These are phyloP conservation scores for Lepidothrix coronata DNA, from an alignment of 2,113 vertebrate genomes.

Conservation along the genomic window DNA sequence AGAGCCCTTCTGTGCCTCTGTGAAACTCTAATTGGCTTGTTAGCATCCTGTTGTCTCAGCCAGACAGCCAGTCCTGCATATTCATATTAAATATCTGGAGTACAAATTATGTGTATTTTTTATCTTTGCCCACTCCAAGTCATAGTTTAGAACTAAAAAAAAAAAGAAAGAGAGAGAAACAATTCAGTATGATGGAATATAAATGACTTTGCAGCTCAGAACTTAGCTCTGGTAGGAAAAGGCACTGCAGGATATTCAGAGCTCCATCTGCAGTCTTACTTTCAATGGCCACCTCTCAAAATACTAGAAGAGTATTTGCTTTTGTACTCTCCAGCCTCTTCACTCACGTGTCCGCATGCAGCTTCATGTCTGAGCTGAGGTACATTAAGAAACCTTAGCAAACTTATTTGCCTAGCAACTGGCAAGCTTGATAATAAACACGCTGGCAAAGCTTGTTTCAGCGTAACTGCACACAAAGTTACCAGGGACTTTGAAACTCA, in stretches of 20 bases:
- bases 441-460: neutral
- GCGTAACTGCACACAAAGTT: neutral
- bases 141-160: neutral
- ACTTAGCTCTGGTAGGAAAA: neutral
- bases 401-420: constrained; percentile 34
- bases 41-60: neutral
- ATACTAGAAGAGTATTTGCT: neutral
- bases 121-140: neutral
- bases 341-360: neutral
- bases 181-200: neutral
- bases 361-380: neutral
- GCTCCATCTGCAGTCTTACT: neutral
- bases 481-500: neutral
- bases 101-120: neutral
- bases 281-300: neutral
- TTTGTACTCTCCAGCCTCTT: neutral
- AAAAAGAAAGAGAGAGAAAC: neutral
- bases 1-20: neutral
- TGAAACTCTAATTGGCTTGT: constrained; percentile 15
- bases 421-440: neutral
- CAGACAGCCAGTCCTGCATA: neutral
- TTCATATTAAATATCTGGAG: constrained; percentile 48
- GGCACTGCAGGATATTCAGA: neutral
- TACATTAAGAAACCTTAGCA: neutral
- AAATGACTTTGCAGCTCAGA: neutral